Evolutionary conservation across 2,888 invertebrate genomes (phyloP), one percentile per base, ranked within the genome.

Genomic region (Agriopis aurantiaria): DNA sequence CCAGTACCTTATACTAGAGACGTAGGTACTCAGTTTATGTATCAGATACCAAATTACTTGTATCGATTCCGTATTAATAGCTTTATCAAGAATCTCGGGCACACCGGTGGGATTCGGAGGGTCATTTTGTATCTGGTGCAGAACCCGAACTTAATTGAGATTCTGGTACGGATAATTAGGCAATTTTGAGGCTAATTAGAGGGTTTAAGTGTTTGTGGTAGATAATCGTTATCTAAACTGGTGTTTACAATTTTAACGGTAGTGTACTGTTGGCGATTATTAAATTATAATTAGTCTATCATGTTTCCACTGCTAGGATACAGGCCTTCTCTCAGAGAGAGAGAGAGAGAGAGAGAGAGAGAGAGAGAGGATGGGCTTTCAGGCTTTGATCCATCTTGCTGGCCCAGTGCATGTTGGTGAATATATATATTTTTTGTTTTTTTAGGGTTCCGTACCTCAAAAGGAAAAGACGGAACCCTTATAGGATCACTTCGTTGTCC

Each of bases 31-130:
- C 23, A 23, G 58, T 58, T 49, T 60, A 49, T 2, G 51, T 51
- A 61, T 41, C 61, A 1, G 45, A 51, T 56, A 58, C 57, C 45
- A 57, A 58, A 68, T 68, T 57, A 63, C 57, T 5, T 14, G 48
- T 58, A 68, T 63, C 52, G 63, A 59, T 64, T 48, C 52, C 7
- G 46, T 68, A 58, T 63, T 63, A 63, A 68, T 62, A 63, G 68
- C 49, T 46, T 45, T 57, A 61, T 61, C 67, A 67, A 66, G 61
- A 7, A 45, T 58, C 46, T 48, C 58, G 58, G 33, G 46, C 46
- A 23, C 59, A 10, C 46, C 57, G 17, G 51, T 58, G 68, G 62
- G 62, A 62, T 49, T 58, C 40, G 17, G n/a, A 68, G 59, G 68
- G 53, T 64, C 68, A 64, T 64, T 64, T 49, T 17, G 59, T 46